phyloP scores from a whole-genome alignment of 2,888 invertebrate genomes.

The Philereme transversata region DNA sequence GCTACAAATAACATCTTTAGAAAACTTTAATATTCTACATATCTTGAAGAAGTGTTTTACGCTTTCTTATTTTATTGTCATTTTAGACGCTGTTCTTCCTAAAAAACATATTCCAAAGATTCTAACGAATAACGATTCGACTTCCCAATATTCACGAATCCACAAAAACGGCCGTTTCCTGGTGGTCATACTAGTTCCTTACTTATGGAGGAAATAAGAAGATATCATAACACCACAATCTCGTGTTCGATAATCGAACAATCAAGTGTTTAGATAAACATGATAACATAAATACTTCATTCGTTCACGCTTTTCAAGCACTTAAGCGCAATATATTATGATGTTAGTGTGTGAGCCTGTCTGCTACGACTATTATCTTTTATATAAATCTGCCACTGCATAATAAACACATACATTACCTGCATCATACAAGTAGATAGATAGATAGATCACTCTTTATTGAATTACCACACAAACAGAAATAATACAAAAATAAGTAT shows the following conservation, averaged over 20 bases:
- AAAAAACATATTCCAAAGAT: no score
- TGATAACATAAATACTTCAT: conserved; percentile 48
- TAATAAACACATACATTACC: neutral
- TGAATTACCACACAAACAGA: no score
- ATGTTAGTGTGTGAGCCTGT: conserved; percentile 19
- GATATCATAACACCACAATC: conserved; percentile 42
- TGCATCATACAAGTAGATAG: neutral
- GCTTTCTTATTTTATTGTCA: no score
- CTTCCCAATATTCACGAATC: no score
- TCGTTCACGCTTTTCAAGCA: conserved; percentile 46
- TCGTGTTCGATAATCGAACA: conserved; percentile 57
- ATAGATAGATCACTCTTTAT: no score
- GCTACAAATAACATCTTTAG: no score
- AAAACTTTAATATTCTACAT: no score
- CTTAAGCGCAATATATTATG: conserved; percentile 36
- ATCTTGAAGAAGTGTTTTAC: no score
- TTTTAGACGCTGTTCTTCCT: no score
- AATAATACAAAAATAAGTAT: no score
- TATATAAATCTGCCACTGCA: neutral
- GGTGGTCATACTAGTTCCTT: conserved; percentile 37
- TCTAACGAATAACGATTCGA: no score
- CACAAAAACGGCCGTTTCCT: neutral
- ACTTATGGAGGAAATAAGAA: conserved; percentile 52
- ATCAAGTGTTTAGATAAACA: conserved; percentile 52
- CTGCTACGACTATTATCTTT: neutral